Conservation (phyloP, 2,113 vertebrate species). For the Neolamprologus kungweensis region DNA sequence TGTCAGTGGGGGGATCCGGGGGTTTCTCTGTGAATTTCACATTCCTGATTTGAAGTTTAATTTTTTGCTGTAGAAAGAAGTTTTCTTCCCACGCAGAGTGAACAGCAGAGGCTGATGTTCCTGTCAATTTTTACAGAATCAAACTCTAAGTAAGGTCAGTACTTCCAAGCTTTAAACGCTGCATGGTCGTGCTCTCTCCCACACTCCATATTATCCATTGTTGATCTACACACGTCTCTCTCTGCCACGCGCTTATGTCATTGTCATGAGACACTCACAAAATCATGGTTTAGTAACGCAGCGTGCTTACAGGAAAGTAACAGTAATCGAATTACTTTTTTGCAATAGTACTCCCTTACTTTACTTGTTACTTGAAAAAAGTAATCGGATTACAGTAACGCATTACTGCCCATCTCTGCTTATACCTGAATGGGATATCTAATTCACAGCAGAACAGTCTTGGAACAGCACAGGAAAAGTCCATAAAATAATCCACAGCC, state of each 20-base stretch:
- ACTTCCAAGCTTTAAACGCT: neutral
- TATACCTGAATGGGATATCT: neutral
- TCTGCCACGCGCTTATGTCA: neutral
- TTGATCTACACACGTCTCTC: neutral
- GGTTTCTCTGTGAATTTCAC: neutral
- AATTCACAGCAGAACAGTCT: neutral
- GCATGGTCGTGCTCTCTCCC: neutral
- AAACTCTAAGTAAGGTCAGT: neutral
- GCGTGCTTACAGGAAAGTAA: rapidly evolving
- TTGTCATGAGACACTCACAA: neutral
- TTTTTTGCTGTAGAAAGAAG: neutral
- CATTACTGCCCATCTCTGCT: neutral
- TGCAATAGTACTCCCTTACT: neutral
- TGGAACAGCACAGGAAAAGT: neutral
- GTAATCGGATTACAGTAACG: neutral
- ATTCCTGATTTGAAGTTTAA: neutral
- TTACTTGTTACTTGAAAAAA: neutral
- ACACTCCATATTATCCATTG: neutral
- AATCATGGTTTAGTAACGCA: neutral
- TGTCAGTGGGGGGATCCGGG: neutral
- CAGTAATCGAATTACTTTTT: neutral
- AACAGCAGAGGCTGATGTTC: neutral
- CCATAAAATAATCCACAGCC: neutral
- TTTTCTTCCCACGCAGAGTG: neutral
- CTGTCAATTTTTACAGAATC: neutral